Evolutionary conservation across 1,140 invertebrate genomes (phyloP), one percentile per base, ranked within the genome.

Genomic region (Cydia fagiglandana): DNA sequence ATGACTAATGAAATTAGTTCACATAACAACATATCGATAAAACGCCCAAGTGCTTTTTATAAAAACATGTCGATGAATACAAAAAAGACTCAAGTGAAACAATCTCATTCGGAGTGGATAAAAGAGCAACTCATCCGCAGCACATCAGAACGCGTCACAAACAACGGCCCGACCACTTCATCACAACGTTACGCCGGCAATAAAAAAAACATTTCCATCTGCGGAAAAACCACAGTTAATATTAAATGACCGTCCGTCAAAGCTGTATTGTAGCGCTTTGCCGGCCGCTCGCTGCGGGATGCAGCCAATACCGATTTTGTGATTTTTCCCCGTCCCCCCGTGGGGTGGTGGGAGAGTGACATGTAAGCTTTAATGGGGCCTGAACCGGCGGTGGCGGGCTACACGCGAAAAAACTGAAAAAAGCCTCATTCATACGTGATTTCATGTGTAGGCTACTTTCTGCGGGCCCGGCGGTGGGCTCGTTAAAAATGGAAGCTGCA

Each of bases 181-280:
- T 92, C 91, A 91, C 88, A 78, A 84, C 86, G 89, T 89, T 87
- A 88, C 88, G 82, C 83, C 77, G 80, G 79, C 85, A 88, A 90
- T 90, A 91, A 91, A 92, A 91, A 92, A 91, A 92, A 92, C 87
- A 91, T 91, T 92, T 89, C 88, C 91, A 92, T 92, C 88, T 90
- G 89, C 88, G 87, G 90, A 88, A 89, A 89, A 92, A 92, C 91
- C 91, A 86, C 91, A 91, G 91, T 91, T 92, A 92, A 92, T 92
- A 92, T 91, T 92, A 92, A 91, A 92, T 91, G 90, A 92, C 86
- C 89, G 90, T 90, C 84, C 86, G 87, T 92, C 91, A 92, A 92
- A 91, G 91, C 88, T 86, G 86, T 90, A 90, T 92, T 89, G 89
- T 89, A 81, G 84, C 82, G 88, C 85, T 86, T 88, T 87, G 84